Conservation (phyloP, 2,888 invertebrate genomes). For the Spatulosminthurus flaviceps region DNA sequence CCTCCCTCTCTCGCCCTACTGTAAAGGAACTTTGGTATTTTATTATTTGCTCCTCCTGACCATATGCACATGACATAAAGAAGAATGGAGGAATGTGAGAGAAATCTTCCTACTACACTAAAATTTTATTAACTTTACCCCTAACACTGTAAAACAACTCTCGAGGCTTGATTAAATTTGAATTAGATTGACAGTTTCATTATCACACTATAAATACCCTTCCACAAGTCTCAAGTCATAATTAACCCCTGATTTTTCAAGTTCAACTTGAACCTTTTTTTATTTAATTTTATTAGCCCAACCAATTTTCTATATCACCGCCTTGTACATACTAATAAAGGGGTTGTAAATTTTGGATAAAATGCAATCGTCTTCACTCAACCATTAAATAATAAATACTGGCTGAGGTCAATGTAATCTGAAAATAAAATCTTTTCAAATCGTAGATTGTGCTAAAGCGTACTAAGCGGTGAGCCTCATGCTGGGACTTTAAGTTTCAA, state of each 20-base stretch:
- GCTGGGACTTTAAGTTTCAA: too few species aligned
- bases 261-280: not conserved
- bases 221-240: not conserved
- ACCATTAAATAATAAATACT: too few species aligned
- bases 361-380: too few species aligned
- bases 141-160: not conserved
- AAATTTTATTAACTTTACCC: slow-evolving; percentile 11
- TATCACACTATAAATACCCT: slow-evolving; percentile 23
- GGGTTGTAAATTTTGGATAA: too few species aligned
- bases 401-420: too few species aligned
- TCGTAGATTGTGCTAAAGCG: too few species aligned
- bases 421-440: too few species aligned
- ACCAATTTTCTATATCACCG: too few species aligned
- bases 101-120: not conserved
- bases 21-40: not conserved
- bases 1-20: not conserved
- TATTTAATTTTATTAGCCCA: not conserved
- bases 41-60: too few species aligned
- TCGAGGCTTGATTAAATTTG: slow-evolving; percentile 14
- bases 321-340: too few species aligned
- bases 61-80: too few species aligned
- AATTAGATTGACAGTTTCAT: slow-evolving; percentile 37
- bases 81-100: not conserved
- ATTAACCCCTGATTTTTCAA: slow-evolving; percentile 7
- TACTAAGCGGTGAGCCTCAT: too few species aligned